Evolutionary conservation across 2,888 invertebrate species (phyloP).

Genomic region (Metacarcinus magister): DNA sequence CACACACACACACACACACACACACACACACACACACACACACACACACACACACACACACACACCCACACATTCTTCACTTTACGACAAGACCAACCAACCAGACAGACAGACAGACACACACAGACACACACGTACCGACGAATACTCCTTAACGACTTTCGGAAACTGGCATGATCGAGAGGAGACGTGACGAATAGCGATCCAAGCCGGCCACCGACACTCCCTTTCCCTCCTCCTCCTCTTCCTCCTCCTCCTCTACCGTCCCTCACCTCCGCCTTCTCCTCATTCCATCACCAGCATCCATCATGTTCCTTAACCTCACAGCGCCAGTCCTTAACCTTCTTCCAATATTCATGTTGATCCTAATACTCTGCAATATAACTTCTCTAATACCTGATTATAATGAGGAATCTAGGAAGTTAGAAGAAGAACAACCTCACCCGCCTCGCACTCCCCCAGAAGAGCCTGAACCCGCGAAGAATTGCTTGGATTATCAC

Average conservation of each 20-base stretch:
- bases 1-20: constrained; percentile 43
- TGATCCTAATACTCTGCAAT: not conserved
- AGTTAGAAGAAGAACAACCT: not conserved
- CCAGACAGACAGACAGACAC: constrained; percentile 21
- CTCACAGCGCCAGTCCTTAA: constrained; percentile 31
- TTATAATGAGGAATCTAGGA: not conserved
- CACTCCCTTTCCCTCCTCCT: not conserved
- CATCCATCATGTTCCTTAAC: constrained; percentile 42
- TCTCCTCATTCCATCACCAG: not conserved
- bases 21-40: not conserved
- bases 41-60: constrained; percentile 34
- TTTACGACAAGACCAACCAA: too few species aligned
- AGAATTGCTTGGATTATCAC: not conserved
- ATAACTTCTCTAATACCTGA: not conserved
- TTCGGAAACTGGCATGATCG: constrained; percentile 1
- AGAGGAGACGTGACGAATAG: constrained; percentile 7
- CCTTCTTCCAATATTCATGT: not conserved
- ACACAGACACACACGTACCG: not conserved
- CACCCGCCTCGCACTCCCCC: not conserved
- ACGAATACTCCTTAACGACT: not conserved
- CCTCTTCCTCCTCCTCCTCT: not conserved
- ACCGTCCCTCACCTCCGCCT: not conserved
- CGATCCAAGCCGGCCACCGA: not conserved
- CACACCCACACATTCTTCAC: not conserved
- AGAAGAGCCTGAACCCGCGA: not conserved